Evolutionary conservation across 2,797 vertebrate species (phyloP).

Genomic region (Hybognathus amarus): DNA sequence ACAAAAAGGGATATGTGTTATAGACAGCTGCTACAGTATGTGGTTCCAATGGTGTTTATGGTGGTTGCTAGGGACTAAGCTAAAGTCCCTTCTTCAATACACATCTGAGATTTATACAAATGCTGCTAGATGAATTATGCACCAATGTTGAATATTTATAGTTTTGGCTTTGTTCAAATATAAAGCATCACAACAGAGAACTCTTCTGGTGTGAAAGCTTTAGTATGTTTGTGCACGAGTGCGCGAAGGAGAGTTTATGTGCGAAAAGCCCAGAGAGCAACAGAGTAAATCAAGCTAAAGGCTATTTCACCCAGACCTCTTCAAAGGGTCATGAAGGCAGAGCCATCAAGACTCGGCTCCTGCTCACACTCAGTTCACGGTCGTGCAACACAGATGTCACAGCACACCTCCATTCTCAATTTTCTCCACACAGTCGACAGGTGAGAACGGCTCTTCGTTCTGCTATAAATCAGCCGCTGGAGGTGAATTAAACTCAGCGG

Average conservation of each 20-base stretch:
- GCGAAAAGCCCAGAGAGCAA: conserved; percentile 59
- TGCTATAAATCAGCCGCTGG: conserved; percentile 61
- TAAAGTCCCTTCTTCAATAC: not conserved
- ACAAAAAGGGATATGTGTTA: not conserved
- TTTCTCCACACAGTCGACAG: conserved; percentile 64
- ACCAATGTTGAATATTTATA: not conserved
- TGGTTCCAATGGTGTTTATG: too few species aligned
- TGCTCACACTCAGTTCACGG: conserved; percentile 65
- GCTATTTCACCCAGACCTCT: conserved; percentile 65
- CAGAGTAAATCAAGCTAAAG: conserved; percentile 70
- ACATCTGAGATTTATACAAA: not conserved
- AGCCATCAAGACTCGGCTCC: conserved; percentile 67
- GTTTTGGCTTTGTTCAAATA: not conserved
- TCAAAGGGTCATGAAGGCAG: conserved; percentile 65
- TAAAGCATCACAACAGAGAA: not conserved
- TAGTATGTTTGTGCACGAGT: conserved; percentile 37
- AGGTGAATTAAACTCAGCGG: conserved; percentile 65
- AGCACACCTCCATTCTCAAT: conserved; percentile 65
- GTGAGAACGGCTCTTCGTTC: conserved; percentile 67
- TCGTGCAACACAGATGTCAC: conserved; percentile 72
- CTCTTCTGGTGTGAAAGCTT: not conserved
- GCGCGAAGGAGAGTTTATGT: conserved; percentile 58
- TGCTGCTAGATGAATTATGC: not conserved
- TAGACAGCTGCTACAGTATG: not conserved
- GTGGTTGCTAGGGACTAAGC: not conserved